Evolutionary conservation across 2,888 invertebrate species (phyloP).

Genomic region (Parnassius orleans): DNA sequence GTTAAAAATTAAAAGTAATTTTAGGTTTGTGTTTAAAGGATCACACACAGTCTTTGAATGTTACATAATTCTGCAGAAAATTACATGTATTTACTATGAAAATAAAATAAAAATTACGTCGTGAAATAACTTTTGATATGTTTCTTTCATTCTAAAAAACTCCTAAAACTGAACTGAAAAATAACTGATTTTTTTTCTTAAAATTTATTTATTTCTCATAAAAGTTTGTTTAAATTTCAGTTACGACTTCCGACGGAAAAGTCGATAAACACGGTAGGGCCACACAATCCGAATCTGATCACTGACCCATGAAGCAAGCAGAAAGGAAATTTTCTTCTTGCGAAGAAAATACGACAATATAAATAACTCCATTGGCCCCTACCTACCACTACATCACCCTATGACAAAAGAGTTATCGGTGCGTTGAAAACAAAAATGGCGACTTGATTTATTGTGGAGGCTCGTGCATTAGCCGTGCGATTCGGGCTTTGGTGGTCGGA

Average conservation of each 20-base stretch:
- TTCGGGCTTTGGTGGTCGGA: conserved; percentile 36
- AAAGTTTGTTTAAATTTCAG: conserved; percentile 28
- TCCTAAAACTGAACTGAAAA: too few relatives aligned
- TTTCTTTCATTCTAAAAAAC: too few relatives aligned
- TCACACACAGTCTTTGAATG: too few relatives aligned
- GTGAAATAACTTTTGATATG: too few relatives aligned
- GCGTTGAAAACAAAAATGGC: conserved; percentile 82
- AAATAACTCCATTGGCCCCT: conserved; percentile 78
- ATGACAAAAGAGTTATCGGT: conserved; percentile 82
- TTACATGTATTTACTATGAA: too few relatives aligned
- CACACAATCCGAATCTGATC: conserved; percentile 69
- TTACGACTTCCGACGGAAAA: conserved; percentile 37
- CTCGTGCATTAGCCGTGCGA: conserved; percentile 61
- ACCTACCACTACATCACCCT: conserved; percentile 76
- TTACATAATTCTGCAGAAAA: too few relatives aligned
- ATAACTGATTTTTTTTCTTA: too few relatives aligned
- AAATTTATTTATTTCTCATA: too few relatives aligned
- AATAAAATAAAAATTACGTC: too few relatives aligned
- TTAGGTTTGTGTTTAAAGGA: too few relatives aligned
- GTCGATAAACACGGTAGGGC: conserved; percentile 45
- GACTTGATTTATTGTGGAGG: conserved; percentile 70
- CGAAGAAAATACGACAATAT: conserved; percentile 78
- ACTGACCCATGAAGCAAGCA: conserved; percentile 80
- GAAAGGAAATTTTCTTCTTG: conserved; percentile 79
- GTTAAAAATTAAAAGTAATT: too few relatives aligned